Evolutionary conservation across 2,113 vertebrate genomes (phyloP), one percentile per base, ranked within the genome.

Genomic region (Thymallus thymallus): DNA sequence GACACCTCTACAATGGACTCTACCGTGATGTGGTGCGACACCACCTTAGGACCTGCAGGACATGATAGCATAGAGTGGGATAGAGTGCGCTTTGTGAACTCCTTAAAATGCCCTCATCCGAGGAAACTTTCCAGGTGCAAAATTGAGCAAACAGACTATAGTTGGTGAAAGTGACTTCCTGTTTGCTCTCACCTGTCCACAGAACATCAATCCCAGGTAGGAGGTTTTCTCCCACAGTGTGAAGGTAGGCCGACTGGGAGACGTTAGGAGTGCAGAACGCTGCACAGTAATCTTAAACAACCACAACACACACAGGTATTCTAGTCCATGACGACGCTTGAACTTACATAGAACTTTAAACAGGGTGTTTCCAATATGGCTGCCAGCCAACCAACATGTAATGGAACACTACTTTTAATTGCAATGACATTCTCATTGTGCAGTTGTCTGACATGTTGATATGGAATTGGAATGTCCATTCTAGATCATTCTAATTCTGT

Each of bases 1-100:
- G 96, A 95, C 80, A 99, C 96, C 83, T 99, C 97, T 73, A 97
- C 97, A 10, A 99, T 97, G 71, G 96, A 98, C 75, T 96, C 95
- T n/a, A 98, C 95, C 0, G 96, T 94, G 92, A 99, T 98, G 86
- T 95, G 95, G 90, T 99, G 95, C 71, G 97, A 98, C 79, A 99
- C 97, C 87, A 99, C 97, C 88, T 99, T 99, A 0, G 98, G 97
- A 87, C 98, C 98, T 99, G 85, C 67, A 60, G 75, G 72, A 62
- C 23, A 20, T 16, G 51, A 20, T 20, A 20, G 4, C 51, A 55
- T 14, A 55, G 51, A 10, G 48, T 18, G 48, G 48, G 48, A 1
- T 16, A 51, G 48, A 51, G 5, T 1, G 35, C 0, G 9, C 35
- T 12, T 41, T 41, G 35, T 41, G 10, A 10, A 10, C 7, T 41